These are phyloP conservation scores for Acanthornis magna DNA, from an alignment of 2,797 vertebrate genomes.

Conservation along the genomic window DNA sequence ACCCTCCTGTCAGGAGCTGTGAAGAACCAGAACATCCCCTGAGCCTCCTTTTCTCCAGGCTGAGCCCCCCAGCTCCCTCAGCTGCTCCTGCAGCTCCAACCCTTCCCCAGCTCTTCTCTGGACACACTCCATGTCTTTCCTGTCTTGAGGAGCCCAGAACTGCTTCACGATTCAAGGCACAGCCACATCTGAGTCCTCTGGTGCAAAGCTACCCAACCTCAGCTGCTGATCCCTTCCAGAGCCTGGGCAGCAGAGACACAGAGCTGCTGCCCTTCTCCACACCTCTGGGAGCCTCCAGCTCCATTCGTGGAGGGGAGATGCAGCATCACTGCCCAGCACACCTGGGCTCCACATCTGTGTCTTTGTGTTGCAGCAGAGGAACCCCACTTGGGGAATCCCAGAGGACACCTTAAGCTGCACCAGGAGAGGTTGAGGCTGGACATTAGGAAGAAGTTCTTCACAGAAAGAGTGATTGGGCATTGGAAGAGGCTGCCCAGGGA, in stretches of 20 bases:
- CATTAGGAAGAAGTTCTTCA: neutral
- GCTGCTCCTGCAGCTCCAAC: rapidly evolving
- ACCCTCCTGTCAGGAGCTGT: neutral
- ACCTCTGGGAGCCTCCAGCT: neutral
- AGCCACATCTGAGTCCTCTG: neutral
- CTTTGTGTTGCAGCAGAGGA: neutral
- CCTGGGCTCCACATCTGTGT: no score
- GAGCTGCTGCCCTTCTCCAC: neutral
- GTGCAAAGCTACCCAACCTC: neutral
- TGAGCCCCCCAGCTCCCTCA: neutral
- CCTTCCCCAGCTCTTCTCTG: neutral
- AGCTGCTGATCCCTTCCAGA: neutral
- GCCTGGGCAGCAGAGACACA: neutral
- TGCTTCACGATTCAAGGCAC: neutral
- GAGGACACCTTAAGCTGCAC: neutral
- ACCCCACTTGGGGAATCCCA: neutral
- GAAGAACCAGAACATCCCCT: neutral
- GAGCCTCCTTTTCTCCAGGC: neutral
- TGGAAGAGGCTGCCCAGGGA: neutral
- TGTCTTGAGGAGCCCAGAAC: neutral
- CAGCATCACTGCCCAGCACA: neutral
- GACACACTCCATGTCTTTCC: neutral
- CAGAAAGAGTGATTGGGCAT: neutral
- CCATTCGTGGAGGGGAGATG: neutral
- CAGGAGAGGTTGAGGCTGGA: neutral